Evolutionary conservation across 2,888 invertebrate species (phyloP).

Genomic region (Trichogramma dendrolimi): DNA sequence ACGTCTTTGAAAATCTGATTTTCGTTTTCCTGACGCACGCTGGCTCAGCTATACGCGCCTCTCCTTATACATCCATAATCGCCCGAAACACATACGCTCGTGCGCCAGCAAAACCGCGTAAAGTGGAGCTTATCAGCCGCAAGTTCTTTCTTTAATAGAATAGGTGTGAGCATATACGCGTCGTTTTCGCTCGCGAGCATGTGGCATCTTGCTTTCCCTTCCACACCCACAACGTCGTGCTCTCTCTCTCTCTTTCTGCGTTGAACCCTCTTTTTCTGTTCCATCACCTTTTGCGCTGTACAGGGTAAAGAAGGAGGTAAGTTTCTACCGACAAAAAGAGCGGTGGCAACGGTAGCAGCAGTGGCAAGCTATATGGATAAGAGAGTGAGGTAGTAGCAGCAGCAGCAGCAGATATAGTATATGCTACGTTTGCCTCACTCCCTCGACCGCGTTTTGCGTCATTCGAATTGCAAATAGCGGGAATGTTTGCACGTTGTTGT

Average conservation of each 20-base stretch:
- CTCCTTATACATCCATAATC: too few relatives aligned
- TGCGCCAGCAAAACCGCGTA: constrained; percentile 15
- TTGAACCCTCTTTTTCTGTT: constrained; percentile 13
- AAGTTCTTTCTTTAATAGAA: constrained; percentile 42
- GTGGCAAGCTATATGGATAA: constrained; percentile 8
- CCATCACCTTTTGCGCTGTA: constrained; percentile 15
- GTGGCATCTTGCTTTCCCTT: constrained; percentile 20
- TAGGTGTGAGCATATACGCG: constrained; percentile 32
- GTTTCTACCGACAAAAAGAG: constrained; percentile 8
- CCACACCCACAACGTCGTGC: constrained; percentile 7
- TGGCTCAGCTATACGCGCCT: background rate
- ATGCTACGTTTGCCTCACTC: background rate
- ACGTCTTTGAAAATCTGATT: constrained; percentile 27
- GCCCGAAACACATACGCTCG: background rate
- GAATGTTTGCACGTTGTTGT: constrained; percentile 53
- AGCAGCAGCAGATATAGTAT: background rate
- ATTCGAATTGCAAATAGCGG: constrained; percentile 53
- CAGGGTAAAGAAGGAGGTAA: background rate
- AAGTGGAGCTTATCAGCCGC: constrained; percentile 46
- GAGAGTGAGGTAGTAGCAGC: background rate
- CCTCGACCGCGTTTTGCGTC: constrained; percentile 45
- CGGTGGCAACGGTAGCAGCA: constrained; percentile 18
- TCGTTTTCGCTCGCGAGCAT: constrained; percentile 12
- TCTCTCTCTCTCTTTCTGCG: constrained; percentile 15
- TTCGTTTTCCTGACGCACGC: constrained; percentile 17